Base-by-base conservation (phyloP, 2,888 invertebrate genomes). In the Ormyrus labotus region DNA sequence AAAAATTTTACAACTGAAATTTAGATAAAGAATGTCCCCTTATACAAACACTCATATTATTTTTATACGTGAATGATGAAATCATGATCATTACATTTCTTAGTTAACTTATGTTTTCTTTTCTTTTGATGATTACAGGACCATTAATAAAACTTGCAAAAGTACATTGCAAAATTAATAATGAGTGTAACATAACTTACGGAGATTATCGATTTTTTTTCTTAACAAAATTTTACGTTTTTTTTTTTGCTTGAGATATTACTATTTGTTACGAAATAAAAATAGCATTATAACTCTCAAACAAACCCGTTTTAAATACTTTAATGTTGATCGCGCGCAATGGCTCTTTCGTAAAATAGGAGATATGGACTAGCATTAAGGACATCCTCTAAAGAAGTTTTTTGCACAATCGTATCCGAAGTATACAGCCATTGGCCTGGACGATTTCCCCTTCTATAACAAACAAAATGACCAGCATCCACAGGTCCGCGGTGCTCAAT, bases 391-490 rank as follows among this genome's bases (percentile, higher is more conserved):
- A 97, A 92, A 0, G 95, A 92, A 51, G 96, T 96, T 90, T 95
- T 95, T 84, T 95, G 94, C 9, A 98, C 97, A 82, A 95, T 93
- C 4, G 95, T 94, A 91, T 90, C 91, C 85, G 92, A 90, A 85
- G 92, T 85, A 77, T 84, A 93, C 89, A 93, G 89, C 88, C 92
- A 92, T 83, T 92, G 91, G 84, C 92, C 92, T 84, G 92, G 91
- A 57, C 92, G 92, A 90, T 93, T 93, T 83, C 96, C 96, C 13
- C 97, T 93, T 81, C 98, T 93, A 91, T 97, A 98, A 65, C 98
- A 98, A 81, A 98, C 95, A 92, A 98, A 99, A 93, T 99, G 99
- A 1, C 99, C 99, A 67, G 96, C 95, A 89, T 96, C 94, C 9
- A 96, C 96, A 68, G 96, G 96, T 3, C 98, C 98, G 83, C 96